Evolutionary conservation across 2,888 invertebrate genomes (phyloP).

Genomic region (Poecilus cupreus): DNA sequence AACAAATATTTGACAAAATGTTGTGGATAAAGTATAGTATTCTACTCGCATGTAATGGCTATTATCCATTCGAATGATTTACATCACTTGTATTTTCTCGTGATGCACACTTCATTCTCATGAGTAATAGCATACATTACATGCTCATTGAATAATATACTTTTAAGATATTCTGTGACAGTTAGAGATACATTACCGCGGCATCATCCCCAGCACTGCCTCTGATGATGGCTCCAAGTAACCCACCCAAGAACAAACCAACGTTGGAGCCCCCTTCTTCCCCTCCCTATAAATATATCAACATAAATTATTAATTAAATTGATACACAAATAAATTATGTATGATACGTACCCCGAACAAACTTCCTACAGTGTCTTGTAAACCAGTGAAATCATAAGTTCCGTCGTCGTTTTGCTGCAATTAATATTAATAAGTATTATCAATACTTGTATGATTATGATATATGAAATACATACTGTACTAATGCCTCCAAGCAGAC

Average conservation of each 20-base stretch:
- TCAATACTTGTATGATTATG: background rate
- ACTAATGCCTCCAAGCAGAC: conserved; percentile 70
- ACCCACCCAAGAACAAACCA: conserved; percentile 71
- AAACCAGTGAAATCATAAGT: conserved; percentile 71
- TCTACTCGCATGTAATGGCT: too few species aligned
- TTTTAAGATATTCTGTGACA: conserved; percentile 48
- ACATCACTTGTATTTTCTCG: too few species aligned
- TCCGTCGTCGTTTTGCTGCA: conserved; percentile 71
- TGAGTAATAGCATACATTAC: too few species aligned
- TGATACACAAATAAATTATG: too few species aligned
- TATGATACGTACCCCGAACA: conserved; percentile 70
- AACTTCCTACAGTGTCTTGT: conserved; percentile 69
- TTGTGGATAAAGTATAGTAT: too few species aligned
- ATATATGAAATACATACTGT: conserved; percentile 66
- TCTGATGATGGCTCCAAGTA: conserved; percentile 70
- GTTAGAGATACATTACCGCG: conserved; percentile 66
- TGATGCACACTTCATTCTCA: too few species aligned
- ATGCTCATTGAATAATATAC: too few species aligned
- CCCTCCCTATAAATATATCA: conserved; percentile 67
- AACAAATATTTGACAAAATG: too few species aligned
- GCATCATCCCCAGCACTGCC: conserved; percentile 71
- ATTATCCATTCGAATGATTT: too few species aligned
- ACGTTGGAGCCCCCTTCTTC: conserved; percentile 72
- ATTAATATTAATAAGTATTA: background rate
- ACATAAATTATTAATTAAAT: background rate